These are phyloP conservation scores for Mesaphorura yosii DNA, from an alignment of 1,140 invertebrate species.

Conservation along the genomic window DNA sequence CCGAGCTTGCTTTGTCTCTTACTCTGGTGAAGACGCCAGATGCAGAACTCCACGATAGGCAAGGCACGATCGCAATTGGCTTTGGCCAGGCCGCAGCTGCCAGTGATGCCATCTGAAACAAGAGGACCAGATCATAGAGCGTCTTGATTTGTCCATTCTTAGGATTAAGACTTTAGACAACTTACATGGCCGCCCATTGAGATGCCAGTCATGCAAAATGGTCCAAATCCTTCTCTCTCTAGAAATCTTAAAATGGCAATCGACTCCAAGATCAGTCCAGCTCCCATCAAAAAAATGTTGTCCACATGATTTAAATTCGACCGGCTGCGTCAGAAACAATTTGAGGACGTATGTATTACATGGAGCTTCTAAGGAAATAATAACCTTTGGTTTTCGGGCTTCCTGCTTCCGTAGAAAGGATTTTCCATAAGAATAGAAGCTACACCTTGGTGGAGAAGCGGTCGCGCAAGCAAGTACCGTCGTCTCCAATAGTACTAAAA, in stretches of 20 bases:
- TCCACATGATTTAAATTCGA: conserved; percentile 90
- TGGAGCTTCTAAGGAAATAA: conserved; percentile 32
- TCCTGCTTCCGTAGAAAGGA: conserved; percentile 88
- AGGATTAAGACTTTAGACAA: not conserved
- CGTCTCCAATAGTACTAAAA: conserved; percentile 83
- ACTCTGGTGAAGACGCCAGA: conserved; percentile 89
- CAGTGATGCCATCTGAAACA: conserved; percentile 82
- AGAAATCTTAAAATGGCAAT: conserved; percentile 88
- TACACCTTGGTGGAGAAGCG: conserved; percentile 82
- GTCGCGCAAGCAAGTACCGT: conserved; percentile 77
- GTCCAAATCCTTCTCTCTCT: conserved; percentile 71
- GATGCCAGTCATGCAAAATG: conserved; percentile 85
- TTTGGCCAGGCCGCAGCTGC: conserved; percentile 89
- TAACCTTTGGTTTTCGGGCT: conserved; percentile 84
- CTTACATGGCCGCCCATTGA: conserved; percentile 90
- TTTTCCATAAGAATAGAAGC: conserved; percentile 92
- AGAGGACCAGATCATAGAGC: too few species aligned
- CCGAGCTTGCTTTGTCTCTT: conserved; percentile 32
- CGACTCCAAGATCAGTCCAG: conserved; percentile 85
- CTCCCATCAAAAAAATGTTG: conserved; percentile 99
- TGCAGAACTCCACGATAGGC: conserved; percentile 93
- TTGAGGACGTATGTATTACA: conserved; percentile 8
- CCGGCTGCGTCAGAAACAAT: conserved; percentile 47
- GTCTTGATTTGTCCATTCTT: not conserved
- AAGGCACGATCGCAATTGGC: conserved; percentile 83